Evolutionary conservation across 2,113 vertebrate species (phyloP), one percentile per base, ranked within the genome.

Genomic region (Etia nguti): DNA sequence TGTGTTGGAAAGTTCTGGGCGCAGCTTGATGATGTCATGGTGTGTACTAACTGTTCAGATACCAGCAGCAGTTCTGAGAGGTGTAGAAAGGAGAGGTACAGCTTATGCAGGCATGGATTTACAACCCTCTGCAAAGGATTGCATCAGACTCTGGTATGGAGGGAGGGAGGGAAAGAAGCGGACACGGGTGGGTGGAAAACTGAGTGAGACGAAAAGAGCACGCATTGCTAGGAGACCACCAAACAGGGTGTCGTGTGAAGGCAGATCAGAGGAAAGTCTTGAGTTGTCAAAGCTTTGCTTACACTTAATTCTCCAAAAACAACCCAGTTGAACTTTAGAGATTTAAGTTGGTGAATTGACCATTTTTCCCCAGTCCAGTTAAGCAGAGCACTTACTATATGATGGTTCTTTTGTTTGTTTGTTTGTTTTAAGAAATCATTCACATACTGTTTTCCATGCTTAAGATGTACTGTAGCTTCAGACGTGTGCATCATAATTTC

Each of bases 91-190:
- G 59, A 90, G 89, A 91, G 91, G 80, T 88, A 79, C 68, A 82
- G 92, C 85, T 92, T 92, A 93, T 91, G 88, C 90, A 90, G 93
- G 89, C 92, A 87, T 92, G 92, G 92, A 94, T 95, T 95, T 96
- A 95, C 95, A 95, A 92, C 93, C 88, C 92, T 95, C 93, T 94
- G 93, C 94, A 95, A 94, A 91, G 93, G 94, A 96, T 96, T 96
- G 95, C 95, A 96, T 96, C 95, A 95, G 95, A 95, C 93, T 94
- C 89, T 92, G 90, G 91, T 90, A 89, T 79, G 82, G 90, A 89
- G 87, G 92, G 22, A 90, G 91, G 90, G 90, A 84, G 83, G 77
- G 87, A 90, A 85, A 77, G 82, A 82, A 89, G 89, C 75, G 15
- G 89, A 83, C 86, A 85, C 81, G 88, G 91, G 92, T 90, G 92